Percentiles rank a stretch among this genome's conserved stretches.
phyloP scores from a whole-genome alignment of 2,888 invertebrate genomes.

The Germaria angustata region DNA sequence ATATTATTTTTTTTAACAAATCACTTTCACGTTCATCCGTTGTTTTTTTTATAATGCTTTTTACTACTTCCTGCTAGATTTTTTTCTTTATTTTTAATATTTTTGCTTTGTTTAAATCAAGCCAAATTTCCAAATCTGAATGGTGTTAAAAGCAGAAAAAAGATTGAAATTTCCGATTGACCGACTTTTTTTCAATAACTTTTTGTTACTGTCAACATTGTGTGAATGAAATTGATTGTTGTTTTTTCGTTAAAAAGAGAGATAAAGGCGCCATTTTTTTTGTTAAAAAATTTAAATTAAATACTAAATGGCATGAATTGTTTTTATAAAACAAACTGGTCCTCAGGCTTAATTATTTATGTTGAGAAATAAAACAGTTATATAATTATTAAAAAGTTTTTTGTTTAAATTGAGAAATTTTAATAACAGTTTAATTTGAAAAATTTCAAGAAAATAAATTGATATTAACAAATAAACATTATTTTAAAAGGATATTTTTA shows the following conservation, averaged over 20 bases:
- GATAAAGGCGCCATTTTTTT: neutral
- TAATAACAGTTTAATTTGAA: too few relatives aligned
- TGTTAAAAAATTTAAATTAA: neutral
- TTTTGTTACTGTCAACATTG: slow-evolving; percentile 10
- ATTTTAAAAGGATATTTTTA: too few relatives aligned
- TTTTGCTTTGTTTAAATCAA: slow-evolving; percentile 2
- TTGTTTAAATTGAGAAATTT: too few relatives aligned
- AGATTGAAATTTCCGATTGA: slow-evolving; percentile 58
- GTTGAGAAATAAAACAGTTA: too few relatives aligned
- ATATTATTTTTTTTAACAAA: slow-evolving; percentile 47
- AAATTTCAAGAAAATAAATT: too few relatives aligned
- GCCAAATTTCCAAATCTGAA: slow-evolving; percentile 6
- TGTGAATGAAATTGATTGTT: slow-evolving; percentile 23
- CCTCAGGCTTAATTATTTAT: too few relatives aligned
- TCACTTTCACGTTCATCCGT: slow-evolving; percentile 27
- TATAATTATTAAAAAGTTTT: too few relatives aligned
- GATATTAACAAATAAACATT: too few relatives aligned
- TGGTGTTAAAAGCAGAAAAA: slow-evolving; percentile 4
- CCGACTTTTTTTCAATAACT: slow-evolving; percentile 33
- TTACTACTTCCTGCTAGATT: neutral
- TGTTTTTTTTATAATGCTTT: neutral
- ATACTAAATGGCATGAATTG: too few relatives aligned
- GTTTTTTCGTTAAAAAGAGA: neutral
- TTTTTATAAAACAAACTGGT: too few relatives aligned
- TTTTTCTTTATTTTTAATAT: neutral